phyloP scores from a whole-genome alignment of 2,797 vertebrate species.

The Pangasius krempfi region DNA sequence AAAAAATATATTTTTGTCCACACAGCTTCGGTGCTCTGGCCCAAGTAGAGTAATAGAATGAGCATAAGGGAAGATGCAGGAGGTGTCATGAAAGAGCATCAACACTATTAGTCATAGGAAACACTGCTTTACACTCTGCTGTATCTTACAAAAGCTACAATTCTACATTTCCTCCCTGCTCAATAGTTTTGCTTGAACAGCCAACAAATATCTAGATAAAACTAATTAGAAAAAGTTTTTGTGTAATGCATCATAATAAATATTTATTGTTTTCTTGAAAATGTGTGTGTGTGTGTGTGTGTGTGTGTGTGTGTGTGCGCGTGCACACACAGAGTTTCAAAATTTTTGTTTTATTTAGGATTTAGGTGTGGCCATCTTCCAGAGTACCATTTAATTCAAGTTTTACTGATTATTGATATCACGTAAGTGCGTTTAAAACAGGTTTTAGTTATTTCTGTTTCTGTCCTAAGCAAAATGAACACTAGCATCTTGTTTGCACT shows the following conservation, averaged over 20 bases:
- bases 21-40: slow-evolving; percentile 23
- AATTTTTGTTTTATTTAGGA: background rate
- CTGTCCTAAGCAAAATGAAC: background rate
- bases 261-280: background rate
- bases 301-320: no score
- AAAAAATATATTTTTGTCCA: slow-evolving; percentile 23
- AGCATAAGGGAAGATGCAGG: slow-evolving; percentile 41
- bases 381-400: background rate
- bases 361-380: background rate
- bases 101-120: slow-evolving; percentile 45
- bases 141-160: slow-evolving; percentile 21
- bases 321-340: background rate
- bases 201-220: background rate
- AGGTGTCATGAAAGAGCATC: slow-evolving; percentile 28
- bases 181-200: background rate
- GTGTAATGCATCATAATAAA: background rate
- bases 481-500: background rate
- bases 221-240: background rate
- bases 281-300: background rate
- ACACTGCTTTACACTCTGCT: slow-evolving; percentile 31
- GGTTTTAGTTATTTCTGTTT: background rate
- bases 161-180: background rate
- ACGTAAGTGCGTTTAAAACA: background rate
- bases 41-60: slow-evolving; percentile 10
- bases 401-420: background rate